A percentile compares a stretch with the other conserved stretches of the same genome.
Evolutionary conservation across 2,113 vertebrate species (phyloP).

Genomic region (Mesembrinibis cayennensis): DNA sequence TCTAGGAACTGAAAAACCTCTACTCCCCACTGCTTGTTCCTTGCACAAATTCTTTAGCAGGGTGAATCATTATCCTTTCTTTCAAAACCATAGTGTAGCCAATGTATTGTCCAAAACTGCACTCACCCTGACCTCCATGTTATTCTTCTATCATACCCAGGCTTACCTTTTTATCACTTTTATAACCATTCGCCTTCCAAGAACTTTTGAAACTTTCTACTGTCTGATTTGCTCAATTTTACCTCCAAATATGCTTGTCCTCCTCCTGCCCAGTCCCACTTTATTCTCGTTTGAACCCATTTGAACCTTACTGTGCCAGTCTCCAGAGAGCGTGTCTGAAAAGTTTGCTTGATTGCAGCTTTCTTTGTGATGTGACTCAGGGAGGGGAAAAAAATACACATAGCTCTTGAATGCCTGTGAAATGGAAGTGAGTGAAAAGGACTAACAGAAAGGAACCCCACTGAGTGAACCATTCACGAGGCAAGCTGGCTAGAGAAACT

Average conservation of each 20-base stretch:
- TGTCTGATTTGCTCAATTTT: neutral
- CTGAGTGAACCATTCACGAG: neutral
- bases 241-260: constrained; percentile 33
- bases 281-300: constrained; percentile 12
- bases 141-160: constrained; percentile 9
- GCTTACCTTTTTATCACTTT: constrained; percentile 25
- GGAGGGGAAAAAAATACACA: neutral
- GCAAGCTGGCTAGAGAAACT: constrained; percentile 41
- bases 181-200: constrained; percentile 40
- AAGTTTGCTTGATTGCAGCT: constrained; percentile 57
- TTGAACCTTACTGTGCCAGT: constrained; percentile 5
- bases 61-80: constrained; percentile 48
- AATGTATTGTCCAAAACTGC: constrained; percentile 38
- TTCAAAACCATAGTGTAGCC: neutral
- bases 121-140: constrained; percentile 18
- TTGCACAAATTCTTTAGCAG: neutral
- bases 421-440: constrained; percentile 55
- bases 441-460: constrained; percentile 35
- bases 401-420: constrained; percentile 29
- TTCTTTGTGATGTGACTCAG: constrained; percentile 17
- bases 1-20: constrained; percentile 24
- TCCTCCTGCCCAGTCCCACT: constrained; percentile 21
- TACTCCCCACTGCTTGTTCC: constrained; percentile 29
- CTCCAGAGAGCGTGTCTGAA: neutral
- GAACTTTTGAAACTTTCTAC: constrained; percentile 37